phyloP scores from a whole-genome alignment of 2,797 vertebrate species.

The Phoebastria nigripes region DNA sequence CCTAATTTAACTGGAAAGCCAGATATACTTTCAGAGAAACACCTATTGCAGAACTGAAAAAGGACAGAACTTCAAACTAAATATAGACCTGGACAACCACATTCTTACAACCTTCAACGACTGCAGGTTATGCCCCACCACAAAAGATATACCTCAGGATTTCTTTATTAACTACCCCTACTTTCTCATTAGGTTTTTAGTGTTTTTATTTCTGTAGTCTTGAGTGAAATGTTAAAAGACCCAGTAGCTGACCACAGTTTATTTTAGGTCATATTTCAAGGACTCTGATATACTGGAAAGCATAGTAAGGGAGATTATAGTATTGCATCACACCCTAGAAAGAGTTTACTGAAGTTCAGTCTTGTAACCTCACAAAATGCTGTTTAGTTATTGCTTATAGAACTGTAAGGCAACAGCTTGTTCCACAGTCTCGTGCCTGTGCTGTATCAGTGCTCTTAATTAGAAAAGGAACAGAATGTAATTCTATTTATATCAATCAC shows the following conservation, averaged over 20 bases:
- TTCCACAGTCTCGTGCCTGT: not conserved
- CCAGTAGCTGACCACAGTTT: slow-evolving; percentile 23
- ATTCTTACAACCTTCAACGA: not conserved
- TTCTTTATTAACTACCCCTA: not conserved
- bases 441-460: not conserved
- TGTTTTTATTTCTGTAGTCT: not conserved
- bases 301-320: not conserved
- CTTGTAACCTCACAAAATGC: slow-evolving; percentile 16
- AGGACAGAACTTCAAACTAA: not conserved
- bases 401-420: not conserved
- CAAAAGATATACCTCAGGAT: not conserved
- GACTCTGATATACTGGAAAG: slow-evolving; percentile 39
- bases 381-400: not conserved
- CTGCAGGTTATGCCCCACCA: not conserved
- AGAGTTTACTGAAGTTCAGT: slow-evolving; percentile 40
- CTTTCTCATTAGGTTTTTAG: not conserved
- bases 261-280: slow-evolving; percentile 43
- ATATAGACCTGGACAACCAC: not conserved
- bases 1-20: not conserved
- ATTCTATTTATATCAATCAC: slow-evolving; percentile 35
- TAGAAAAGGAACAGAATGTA: not conserved
- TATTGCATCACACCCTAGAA: slow-evolving; percentile 33
- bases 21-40: not conserved
- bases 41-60: not conserved
- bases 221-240: not conserved